Evolutionary conservation across 2,113 vertebrate species (phyloP), one percentile per base, ranked within the genome.

Genomic region (Setophaga kirtlandii): DNA sequence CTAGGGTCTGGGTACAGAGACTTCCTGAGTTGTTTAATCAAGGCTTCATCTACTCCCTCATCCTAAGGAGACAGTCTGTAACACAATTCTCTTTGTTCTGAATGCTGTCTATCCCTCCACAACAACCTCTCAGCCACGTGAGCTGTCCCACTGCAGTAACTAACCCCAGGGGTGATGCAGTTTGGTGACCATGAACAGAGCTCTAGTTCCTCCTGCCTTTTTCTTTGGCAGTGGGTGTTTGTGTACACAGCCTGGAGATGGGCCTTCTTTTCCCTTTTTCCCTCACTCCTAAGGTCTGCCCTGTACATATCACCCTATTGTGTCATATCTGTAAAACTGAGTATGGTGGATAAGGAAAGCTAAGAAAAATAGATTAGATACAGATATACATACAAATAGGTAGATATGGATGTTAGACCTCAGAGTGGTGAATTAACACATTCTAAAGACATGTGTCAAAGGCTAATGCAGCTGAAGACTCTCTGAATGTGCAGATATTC

Each of bases 151-250:
- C n/a, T 58, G 59, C 53, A 47, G 27, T 30, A 82, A 22, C 12
- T 21, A 78, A 22, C 10, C 10, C 28, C 46, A 63, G 52, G 10
- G 42, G 59, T 39, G n/a, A 27, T 23, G 23, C 39, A 62, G 41
- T 67, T 33, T 62, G 30, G 28, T 62, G 56, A 67, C 28, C 12
- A n/a, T 0, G 0, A 47, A 28, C 10, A 76, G 53, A 71, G 16
- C 17, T 75, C 46, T 67, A 30, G 28, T 27, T 91, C 19, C 16
- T 79, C 31, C 24, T 53, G n/a, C 23, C 14, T 94, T 79, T 88
- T 73, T 25, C 17, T n/a, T 37, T 65, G 37, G 5, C 11, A 20
- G 25, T 49, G 25, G 6, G 8, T 37, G 33, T 35, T 39, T 35
- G 6, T 2, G 2, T 47, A 28, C 59, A 25, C 10, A 35, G 2